A percentile compares a stretch with the other conserved stretches of the same genome.
phyloP scores from a whole-genome alignment of 2,888 invertebrate species.

The Bembecia ichneumoniformis region DNA sequence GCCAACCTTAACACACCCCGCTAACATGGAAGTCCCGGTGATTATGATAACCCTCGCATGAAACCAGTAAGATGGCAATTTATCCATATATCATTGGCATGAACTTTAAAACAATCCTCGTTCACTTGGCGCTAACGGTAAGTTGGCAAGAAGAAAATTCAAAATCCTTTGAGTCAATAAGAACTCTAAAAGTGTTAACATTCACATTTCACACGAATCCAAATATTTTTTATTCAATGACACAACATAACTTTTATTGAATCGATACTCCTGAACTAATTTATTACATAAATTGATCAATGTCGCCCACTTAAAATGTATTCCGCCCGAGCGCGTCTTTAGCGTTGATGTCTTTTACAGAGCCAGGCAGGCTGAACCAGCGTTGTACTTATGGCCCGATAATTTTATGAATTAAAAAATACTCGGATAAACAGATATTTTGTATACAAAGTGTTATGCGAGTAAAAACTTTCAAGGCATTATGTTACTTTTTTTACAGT shows the following conservation, averaged over 20 bases:
- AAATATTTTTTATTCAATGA: not conserved
- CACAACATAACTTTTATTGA: slow-evolving; percentile 1
- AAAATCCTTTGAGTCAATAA: too few species aligned
- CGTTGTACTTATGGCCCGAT: not conserved
- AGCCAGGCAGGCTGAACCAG: slow-evolving; percentile 14
- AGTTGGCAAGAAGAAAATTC: too few species aligned
- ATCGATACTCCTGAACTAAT: slow-evolving; percentile 7
- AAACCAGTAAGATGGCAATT: too few species aligned
- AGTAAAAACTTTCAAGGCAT: not conserved
- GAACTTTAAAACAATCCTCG: too few species aligned
- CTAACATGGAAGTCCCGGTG: too few species aligned
- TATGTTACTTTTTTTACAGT: too few species aligned
- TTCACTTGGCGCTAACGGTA: too few species aligned
- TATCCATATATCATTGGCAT: too few species aligned
- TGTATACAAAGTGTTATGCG: not conserved
- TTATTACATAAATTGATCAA: slow-evolving; percentile 10
- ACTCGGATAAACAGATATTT: not conserved
- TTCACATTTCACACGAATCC: not conserved
- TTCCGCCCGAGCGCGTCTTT: slow-evolving; percentile 18
- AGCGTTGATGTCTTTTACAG: slow-evolving; percentile 32
- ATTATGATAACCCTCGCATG: too few species aligned
- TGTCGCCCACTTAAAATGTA: slow-evolving; percentile 17
- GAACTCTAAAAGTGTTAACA: too few species aligned
- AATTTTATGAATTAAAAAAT: not conserved
- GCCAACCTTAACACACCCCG: too few species aligned